Evolutionary conservation across 2,113 vertebrate genomes (phyloP).

Genomic region (Paralichthys olivaceus): DNA sequence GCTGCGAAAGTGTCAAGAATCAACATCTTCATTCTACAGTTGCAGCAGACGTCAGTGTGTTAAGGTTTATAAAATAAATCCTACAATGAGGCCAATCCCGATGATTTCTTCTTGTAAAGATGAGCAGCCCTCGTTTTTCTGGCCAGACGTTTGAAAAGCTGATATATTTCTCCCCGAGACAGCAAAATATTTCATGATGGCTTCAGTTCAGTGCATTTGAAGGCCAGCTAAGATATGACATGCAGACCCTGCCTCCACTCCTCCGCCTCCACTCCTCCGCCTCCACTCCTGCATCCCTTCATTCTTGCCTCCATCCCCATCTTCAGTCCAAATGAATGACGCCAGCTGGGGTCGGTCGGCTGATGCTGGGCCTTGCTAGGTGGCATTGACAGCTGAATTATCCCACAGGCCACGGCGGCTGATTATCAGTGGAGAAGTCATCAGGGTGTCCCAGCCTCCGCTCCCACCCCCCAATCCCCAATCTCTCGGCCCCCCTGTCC

Average conservation of each 20-base stretch:
- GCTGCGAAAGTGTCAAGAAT: no score
- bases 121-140: background rate
- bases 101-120: background rate
- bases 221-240: constrained; percentile 33
- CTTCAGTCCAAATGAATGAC: constrained; percentile 93
- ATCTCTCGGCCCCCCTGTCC: constrained; percentile 80
- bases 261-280: constrained; percentile 60
- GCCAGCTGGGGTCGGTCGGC: constrained; percentile 93
- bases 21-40: no score
- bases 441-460: constrained; percentile 88
- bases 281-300: constrained; percentile 29
- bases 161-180: constrained; percentile 14
- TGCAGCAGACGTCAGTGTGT: no score
- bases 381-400: constrained; percentile 99
- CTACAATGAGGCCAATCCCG: background rate
- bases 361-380: constrained; percentile 86
- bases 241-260: constrained; percentile 58
- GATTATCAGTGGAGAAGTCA: constrained; percentile 99
- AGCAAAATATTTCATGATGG: constrained; percentile 41
- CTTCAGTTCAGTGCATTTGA: constrained; percentile 49
- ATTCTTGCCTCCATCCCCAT: constrained; percentile 62
- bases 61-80: no score
- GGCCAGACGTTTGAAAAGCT: constrained; percentile 7
- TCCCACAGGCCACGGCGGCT: constrained; percentile 93
- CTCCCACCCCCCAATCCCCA: constrained; percentile 77